Evolutionary conservation across 2,797 vertebrate genomes (phyloP).

Genomic region (Sebastes dallii): DNA sequence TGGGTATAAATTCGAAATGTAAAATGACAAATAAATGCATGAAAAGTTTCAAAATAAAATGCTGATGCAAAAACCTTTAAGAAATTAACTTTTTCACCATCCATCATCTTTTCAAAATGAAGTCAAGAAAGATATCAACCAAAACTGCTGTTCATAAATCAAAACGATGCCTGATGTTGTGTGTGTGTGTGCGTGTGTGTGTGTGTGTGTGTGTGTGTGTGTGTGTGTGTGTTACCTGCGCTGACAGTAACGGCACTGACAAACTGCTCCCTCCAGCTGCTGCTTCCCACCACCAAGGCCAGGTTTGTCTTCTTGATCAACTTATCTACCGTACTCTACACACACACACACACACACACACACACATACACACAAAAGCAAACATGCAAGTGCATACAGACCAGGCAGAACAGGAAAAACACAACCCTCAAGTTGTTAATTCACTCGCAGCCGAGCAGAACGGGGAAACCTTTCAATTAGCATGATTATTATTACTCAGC

Average conservation of each 20-base stretch:
- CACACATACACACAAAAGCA: slow-evolving; percentile 26
- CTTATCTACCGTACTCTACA: slow-evolving; percentile 87
- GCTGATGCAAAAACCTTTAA: neutral
- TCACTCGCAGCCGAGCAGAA: slow-evolving; percentile 14
- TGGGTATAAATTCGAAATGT: neutral
- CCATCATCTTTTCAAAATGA: neutral
- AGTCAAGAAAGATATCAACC: slow-evolving; percentile 1
- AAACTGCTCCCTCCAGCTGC: slow-evolving; percentile 91
- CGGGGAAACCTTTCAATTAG: slow-evolving; percentile 20
- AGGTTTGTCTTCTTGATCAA: slow-evolving; percentile 90
- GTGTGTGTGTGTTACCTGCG: slow-evolving; percentile 77
- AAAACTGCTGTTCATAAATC: slow-evolving; percentile 8
- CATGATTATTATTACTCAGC: slow-evolving; percentile 27
- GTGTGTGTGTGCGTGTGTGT: neutral
- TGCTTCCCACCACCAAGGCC: slow-evolving; percentile 89
- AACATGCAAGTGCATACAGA: slow-evolving; percentile 37
- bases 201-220: neutral
- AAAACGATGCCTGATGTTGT: neutral
- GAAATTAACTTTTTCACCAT: slow-evolving; percentile 9
- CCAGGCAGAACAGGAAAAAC: slow-evolving; percentile 45
- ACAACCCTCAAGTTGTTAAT: slow-evolving; percentile 49
- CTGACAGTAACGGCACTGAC: slow-evolving; percentile 88
- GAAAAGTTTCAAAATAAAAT: neutral
- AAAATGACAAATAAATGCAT: neutral
- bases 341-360: slow-evolving; percentile 13